Percentiles rank a stretch among this genome's conserved stretches.
These are phyloP conservation scores for Naso thynnoides DNA, from an alignment of 2,797 vertebrate genomes.

Conservation along the genomic window DNA sequence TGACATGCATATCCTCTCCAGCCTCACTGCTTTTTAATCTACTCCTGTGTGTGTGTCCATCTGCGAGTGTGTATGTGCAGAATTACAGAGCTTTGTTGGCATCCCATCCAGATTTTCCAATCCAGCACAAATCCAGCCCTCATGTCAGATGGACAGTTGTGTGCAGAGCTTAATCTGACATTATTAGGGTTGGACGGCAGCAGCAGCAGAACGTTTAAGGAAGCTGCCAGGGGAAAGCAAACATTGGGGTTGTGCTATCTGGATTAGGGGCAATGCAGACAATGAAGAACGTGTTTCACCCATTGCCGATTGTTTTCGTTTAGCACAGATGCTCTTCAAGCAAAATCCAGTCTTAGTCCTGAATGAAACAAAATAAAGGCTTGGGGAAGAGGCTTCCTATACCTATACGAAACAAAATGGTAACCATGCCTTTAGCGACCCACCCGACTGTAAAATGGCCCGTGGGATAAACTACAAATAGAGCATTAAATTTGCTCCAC, in stretches of 20 bases:
- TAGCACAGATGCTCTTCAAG: conserved; percentile 30
- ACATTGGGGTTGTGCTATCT: conserved; percentile 42
- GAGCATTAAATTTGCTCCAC: conserved; percentile 87
- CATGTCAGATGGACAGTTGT: conserved; percentile 83
- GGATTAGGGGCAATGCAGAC: conserved; percentile 75
- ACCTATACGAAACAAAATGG: conserved; percentile 46
- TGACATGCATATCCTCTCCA: conserved; percentile 43
- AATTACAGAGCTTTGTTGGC: conserved; percentile 79
- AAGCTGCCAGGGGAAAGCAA: conserved; percentile 58
- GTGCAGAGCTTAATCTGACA: conserved; percentile 79
- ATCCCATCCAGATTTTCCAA: conserved; percentile 83
- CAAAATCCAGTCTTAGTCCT: conserved; percentile 4
- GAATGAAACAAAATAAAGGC: not conserved
- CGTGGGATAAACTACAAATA: conserved; percentile 82
- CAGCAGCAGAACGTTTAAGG: conserved; percentile 51
- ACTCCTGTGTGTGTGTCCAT: conserved; percentile 36
- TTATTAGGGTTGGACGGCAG: conserved; percentile 71
- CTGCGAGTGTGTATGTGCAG: conserved; percentile 63
- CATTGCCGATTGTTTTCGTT: conserved; percentile 44
- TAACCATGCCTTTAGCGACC: conserved; percentile 48
- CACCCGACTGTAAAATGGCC: conserved; percentile 73
- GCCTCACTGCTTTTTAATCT: conserved; percentile 74
- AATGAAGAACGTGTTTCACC: conserved; percentile 54
- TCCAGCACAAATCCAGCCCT: conserved; percentile 82
- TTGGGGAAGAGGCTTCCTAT: not conserved